Base-by-base conservation (phyloP, 2,113 vertebrate genomes). In the Larimichthys crocea region DNA sequence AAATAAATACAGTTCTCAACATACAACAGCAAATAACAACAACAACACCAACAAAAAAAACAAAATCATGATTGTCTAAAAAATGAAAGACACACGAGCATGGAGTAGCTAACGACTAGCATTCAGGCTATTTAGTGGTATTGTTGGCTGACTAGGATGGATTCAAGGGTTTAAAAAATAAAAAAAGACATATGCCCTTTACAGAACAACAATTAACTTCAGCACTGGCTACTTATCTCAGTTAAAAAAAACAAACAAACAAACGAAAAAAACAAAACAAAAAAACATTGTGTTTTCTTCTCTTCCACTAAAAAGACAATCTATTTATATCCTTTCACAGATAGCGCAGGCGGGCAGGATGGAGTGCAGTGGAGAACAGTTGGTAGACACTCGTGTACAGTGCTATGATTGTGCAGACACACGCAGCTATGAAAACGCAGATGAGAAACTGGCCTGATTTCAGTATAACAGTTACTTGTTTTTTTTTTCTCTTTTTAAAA, bases 1-100 rank as follows among this genome's bases (percentile, higher is more conserved):
- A 99, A 99, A 99, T 99, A 99, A 99, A 99, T 99, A 99, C 97
- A 98, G 93, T 95, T 96, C 95, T 97, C 95, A 95, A 96, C 96
- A 97, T 96, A 96, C 96, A 97, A 94, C 91, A 96, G 95, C 94
- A 97, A 97, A 97, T 96, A 98, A 97, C 97, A 97, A 97, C 96
- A 96, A 93, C 95, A 88, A 94, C 95, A 97, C 92, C 95, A 95
- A 97, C 71, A 74, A 91, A 74, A 82, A 71, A 88, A 91, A 88
- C 92, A 95, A 92, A 92, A 95, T 95, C 93, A 95, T 99, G 98
- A 99, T 99, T 99, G 98, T 99, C 98, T 89, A 99, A 98, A 98
- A 98, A 97, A 97, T 93, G 96, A 98, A 96, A 97, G 94, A 95
- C 96, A 95, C 96, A 95, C 94, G 12, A 94, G 90, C 95, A 97